Evolutionary conservation across 2,888 invertebrate genomes (phyloP), one percentile per base, ranked within the genome.

Genomic region (Pantelozetes paolii): DNA sequence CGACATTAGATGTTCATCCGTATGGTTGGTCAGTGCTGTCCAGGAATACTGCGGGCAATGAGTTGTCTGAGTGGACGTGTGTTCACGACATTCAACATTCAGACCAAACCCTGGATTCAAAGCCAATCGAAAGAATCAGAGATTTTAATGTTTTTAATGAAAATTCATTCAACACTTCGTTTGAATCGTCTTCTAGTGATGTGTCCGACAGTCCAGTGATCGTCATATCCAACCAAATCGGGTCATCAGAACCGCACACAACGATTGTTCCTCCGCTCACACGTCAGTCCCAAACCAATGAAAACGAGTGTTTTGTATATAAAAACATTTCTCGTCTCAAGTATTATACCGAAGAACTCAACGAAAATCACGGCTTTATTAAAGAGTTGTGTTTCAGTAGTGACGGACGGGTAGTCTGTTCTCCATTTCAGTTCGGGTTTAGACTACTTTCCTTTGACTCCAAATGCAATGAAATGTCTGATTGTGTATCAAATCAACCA

Each of bases 41-140:
- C 74, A 87, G 95, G 77, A 94, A 94, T 83, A 90, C 93, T 73
- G 92, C 90, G 80, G 88, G 88, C 76, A 89, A 90, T 79, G 93
- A 94, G 81, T 87, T 87, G 80, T 90, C 91, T 50, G 95, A 95
- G 89, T 95, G 93, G 92, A 93, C 93, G 9, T 92, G 93, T 81
- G 88, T 96, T 72, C 95, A 96, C 83, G 94, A 95, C 81, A 92
- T 96, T 77, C 93, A 94, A 83, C 88, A 89, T 26, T 40, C 40
- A 8, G 40, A 40, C n/a, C 11, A 59, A 72, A 18, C 36, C 20
- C 15, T 50, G 23, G 15, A 36, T 23, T 11, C 30, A 45, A 71
- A 74, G 42, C 59, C 59, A 30, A 62, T 62, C 2, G 32, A 62
- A 62, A 32, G n/a, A 26, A 26, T 26, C 11, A 1, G 62, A 62